A percentile compares a stretch with the other conserved stretches of the same genome.
phyloP scores from a whole-genome alignment of 2,797 vertebrate species.

The Pseudochirops cupreus region DNA sequence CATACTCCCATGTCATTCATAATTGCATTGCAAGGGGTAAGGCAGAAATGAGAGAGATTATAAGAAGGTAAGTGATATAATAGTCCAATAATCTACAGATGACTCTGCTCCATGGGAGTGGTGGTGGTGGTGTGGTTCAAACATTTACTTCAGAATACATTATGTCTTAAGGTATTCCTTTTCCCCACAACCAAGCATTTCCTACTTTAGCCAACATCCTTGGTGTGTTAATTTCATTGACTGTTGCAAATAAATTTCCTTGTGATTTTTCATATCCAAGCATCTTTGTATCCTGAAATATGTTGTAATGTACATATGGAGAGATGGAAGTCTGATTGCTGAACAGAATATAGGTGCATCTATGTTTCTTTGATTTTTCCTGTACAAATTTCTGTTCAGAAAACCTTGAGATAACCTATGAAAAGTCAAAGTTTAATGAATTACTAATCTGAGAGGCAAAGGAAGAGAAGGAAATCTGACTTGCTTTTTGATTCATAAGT shows the following conservation, averaged over 20 bases:
- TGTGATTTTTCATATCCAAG: background rate
- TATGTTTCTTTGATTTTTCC: background rate
- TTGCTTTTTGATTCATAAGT: background rate
- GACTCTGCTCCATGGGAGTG: background rate
- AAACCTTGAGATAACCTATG: background rate
- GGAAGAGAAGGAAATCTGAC: background rate
- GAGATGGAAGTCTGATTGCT: background rate
- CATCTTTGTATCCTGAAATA: background rate
- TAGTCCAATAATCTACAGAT: background rate
- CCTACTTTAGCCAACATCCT: background rate
- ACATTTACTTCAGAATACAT: background rate
- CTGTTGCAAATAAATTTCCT: background rate
- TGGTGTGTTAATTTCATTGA: background rate
- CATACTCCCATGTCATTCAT: background rate
- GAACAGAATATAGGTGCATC: background rate
- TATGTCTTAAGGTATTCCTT: background rate
- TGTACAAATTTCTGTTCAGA: background rate
- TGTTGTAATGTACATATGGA: background rate
- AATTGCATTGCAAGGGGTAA: background rate
- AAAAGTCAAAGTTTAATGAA: background rate
- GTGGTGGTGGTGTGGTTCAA: background rate
- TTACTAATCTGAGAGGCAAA: background rate
- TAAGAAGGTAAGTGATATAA: background rate
- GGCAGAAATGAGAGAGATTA: background rate
- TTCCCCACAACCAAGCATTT: background rate